These are phyloP conservation scores for Rhabdornis inornatus DNA, from an alignment of 2,113 vertebrate species.

Conservation along the genomic window DNA sequence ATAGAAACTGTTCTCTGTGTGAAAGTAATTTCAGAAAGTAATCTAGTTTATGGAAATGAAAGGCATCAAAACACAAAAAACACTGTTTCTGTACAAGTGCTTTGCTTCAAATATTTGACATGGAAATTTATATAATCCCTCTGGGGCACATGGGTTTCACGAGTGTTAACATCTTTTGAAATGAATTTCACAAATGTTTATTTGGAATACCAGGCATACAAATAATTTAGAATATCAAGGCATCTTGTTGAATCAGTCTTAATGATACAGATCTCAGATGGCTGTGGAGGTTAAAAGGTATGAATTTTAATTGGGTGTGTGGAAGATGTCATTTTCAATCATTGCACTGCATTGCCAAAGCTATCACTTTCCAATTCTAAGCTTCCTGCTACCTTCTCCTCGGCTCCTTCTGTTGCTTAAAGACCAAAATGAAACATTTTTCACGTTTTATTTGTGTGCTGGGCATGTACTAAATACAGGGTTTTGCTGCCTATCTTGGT, in stretches of 20 bases:
- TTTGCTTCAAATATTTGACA: constrained; percentile 86
- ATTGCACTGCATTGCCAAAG: background rate
- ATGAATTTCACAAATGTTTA: constrained; percentile 86
- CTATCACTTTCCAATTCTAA: constrained; percentile 44
- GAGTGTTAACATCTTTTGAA: constrained; percentile 83
- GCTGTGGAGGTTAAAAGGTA: constrained; percentile 70
- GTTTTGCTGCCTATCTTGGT: constrained; percentile 34
- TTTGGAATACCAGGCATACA: constrained; percentile 77
- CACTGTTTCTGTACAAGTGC: constrained; percentile 82
- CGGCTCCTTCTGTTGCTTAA: constrained; percentile 19
- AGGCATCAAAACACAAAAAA: constrained; percentile 84
- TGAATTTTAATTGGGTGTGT: constrained; percentile 70
- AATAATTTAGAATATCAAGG: constrained; percentile 79
- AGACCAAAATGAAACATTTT: constrained; percentile 54
- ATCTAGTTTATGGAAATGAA: constrained; percentile 89
- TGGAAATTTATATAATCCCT: constrained; percentile 88
- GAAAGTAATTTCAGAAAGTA: constrained; percentile 88
- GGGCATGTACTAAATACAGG: constrained; percentile 43
- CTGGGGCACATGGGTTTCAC: constrained; percentile 79
- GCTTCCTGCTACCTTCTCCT: constrained; percentile 8
- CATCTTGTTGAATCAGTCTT: constrained; percentile 74
- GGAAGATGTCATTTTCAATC: constrained; percentile 59
- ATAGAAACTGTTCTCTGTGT: constrained; percentile 83
- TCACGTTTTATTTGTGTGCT: constrained; percentile 50
- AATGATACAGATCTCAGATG: constrained; percentile 73